phyloP scores from a whole-genome alignment of 92 coral and sea anemone species.

The Pocillopora grandis region DNA sequence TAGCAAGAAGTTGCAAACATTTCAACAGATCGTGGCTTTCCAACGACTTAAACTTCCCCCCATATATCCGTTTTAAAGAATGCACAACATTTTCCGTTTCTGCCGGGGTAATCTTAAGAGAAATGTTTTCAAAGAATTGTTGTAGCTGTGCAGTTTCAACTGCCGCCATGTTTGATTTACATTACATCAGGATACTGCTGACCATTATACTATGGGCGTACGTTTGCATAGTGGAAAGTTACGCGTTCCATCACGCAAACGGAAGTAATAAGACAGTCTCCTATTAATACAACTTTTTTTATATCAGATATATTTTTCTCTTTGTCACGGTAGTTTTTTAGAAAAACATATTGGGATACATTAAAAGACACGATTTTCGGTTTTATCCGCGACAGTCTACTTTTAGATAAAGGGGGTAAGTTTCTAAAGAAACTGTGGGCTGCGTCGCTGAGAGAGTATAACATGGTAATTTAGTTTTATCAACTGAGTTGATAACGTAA shows the following conservation, averaged over 20 bases:
- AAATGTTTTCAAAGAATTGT: neutral
- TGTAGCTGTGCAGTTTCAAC: neutral
- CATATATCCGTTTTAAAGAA: neutral
- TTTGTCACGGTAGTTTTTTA: no score
- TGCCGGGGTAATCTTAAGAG: neutral
- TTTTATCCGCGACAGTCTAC: no score
- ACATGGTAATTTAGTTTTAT: no score
- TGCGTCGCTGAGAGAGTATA: no score
- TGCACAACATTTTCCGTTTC: constrained; percentile 4
- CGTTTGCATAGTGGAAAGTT: no score
- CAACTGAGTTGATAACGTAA: no score
- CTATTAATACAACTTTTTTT: no score
- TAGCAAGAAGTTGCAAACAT: neutral
- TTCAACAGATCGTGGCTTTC: neutral
- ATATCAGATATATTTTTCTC: no score
- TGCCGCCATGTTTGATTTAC: neutral
- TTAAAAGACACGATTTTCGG: no score
- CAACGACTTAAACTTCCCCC: neutral
- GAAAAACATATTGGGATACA: no score
- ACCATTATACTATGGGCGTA: neutral
- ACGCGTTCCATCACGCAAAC: neutral
- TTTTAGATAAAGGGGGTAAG: no score
- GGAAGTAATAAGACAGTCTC: neutral
- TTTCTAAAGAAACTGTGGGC: no score
- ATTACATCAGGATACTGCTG: neutral